phyloP scores from a whole-genome alignment of 2,888 invertebrate species.

The Opisthograptis luteolata region DNA sequence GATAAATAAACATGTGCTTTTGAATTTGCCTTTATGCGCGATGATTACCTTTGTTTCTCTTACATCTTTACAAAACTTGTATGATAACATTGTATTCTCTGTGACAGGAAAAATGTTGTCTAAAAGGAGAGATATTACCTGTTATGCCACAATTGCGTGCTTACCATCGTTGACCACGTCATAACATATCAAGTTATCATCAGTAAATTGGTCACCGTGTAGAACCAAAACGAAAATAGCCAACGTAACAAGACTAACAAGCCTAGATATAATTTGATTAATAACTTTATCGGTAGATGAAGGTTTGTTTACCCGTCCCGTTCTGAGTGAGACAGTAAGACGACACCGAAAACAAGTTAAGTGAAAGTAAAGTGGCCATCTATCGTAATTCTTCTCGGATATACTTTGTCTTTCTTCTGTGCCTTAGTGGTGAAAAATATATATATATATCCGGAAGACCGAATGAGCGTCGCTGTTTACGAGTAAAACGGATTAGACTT shows the following conservation, averaged over 20 bases:
- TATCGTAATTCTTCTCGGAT: neutral
- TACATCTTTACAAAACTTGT: slow-evolving; percentile 8
- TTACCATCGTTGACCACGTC: no score
- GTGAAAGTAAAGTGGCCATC: neutral
- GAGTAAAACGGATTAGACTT: no score
- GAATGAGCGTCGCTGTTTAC: neutral
- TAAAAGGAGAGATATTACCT: no score
- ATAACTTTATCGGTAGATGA: neutral
- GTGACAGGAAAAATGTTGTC: no score
- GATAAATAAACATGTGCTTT: slow-evolving; percentile 5
- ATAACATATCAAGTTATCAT: no score
- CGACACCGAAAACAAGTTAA: neutral
- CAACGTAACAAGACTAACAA: neutral
- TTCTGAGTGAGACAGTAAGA: neutral
- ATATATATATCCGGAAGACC: no score
- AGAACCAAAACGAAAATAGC: no score
- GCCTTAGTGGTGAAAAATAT: no score
- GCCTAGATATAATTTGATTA: neutral
- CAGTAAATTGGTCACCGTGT: no score
- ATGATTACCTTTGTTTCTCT: slow-evolving; percentile 16
- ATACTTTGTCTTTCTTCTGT: neutral
- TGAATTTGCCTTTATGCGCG: slow-evolving; percentile 16
- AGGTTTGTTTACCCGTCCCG: neutral
- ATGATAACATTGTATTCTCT: no score
- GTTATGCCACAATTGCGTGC: no score